phyloP scores from a whole-genome alignment of 1,140 invertebrate genomes.

The Drosophila seguyi region DNA sequence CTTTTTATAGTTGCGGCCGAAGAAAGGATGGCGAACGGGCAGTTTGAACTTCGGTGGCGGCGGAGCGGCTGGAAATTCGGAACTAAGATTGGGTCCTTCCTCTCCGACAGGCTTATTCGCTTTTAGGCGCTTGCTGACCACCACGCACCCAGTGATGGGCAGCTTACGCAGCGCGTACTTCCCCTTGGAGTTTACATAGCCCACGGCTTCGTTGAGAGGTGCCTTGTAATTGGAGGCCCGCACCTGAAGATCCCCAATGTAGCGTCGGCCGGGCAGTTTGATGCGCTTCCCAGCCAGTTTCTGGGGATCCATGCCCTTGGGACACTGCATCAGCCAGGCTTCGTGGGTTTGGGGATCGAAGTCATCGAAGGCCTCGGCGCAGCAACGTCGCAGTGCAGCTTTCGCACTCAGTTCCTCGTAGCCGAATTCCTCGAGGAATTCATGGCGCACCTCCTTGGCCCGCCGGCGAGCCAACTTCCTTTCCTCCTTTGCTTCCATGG shows the following conservation, averaged over 20 bases:
- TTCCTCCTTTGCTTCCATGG: conserved; percentile 6
- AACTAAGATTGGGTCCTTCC: neutral
- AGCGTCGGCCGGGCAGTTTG: conserved; percentile 62
- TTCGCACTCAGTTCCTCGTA: neutral
- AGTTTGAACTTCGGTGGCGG: conserved; percentile 22
- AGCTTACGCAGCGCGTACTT: conserved; percentile 34
- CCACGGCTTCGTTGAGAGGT: conserved; percentile 24
- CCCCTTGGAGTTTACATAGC: conserved; percentile 50
- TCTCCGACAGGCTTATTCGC: neutral
- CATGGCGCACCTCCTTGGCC: neutral
- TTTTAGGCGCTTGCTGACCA: conserved; percentile 52
- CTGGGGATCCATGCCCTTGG: conserved; percentile 37
- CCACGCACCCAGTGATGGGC: conserved; percentile 34
- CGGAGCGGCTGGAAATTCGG: conserved; percentile 1
- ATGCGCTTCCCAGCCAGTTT: conserved; percentile 37
- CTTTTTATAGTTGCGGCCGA: conserved; percentile 49
- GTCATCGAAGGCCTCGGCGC: conserved; percentile 6
- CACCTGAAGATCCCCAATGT: conserved; percentile 45
- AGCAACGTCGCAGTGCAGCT: neutral
- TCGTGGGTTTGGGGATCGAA: conserved; percentile 54
- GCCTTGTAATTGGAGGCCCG: conserved; percentile 17
- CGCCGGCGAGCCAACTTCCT: neutral
- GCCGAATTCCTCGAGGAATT: conserved; percentile 43
- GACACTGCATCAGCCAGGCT: conserved; percentile 66
- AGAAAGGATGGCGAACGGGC: conserved; percentile 63